Evolutionary conservation across 1,140 invertebrate species (phyloP).

Genomic region (Cotesia chilonis): DNA sequence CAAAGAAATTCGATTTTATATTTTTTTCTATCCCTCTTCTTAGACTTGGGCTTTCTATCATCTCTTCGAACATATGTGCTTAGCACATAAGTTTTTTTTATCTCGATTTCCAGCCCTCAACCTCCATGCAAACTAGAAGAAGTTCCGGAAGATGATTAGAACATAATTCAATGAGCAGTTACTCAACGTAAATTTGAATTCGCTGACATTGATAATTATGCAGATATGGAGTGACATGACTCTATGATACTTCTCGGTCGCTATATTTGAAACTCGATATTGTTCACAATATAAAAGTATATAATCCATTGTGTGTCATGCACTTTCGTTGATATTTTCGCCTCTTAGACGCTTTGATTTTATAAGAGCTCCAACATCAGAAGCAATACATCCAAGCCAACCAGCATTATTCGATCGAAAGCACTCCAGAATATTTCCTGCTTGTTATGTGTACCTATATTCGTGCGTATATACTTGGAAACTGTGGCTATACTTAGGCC

Average conservation of each 20-base stretch:
- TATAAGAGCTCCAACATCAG: conserved; percentile 49
- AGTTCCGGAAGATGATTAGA: neutral
- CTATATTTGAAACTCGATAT: conserved; percentile 20
- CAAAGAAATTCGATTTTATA: conserved; percentile 37
- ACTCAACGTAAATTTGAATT: conserved; percentile 51
- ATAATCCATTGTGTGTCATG: neutral
- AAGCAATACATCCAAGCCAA: conserved; percentile 35
- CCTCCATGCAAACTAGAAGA: neutral
- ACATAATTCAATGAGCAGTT: conserved; percentile 29
- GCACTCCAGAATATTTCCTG: conserved; percentile 52
- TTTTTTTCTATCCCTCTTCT: conserved; percentile 3
- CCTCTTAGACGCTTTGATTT: conserved; percentile 33
- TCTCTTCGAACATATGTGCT: conserved; percentile 29
- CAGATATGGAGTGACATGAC: conserved; percentile 21
- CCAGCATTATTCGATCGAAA: conserved; percentile 52
- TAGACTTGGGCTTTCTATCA: conserved; percentile 3
- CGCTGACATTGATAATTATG: conserved; percentile 55
- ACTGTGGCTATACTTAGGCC: conserved; percentile 46
- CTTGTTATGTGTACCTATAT: conserved; percentile 38
- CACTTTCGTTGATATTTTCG: neutral
- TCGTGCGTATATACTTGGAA: conserved; percentile 31
- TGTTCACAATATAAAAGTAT: conserved; percentile 20
- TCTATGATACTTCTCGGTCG: neutral
- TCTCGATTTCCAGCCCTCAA: conserved; percentile 10
- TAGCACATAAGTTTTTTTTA: conserved; percentile 16